These are phyloP conservation scores for Drosophila antonietae DNA, from an alignment of 2,888 invertebrate species.

Conservation along the genomic window DNA sequence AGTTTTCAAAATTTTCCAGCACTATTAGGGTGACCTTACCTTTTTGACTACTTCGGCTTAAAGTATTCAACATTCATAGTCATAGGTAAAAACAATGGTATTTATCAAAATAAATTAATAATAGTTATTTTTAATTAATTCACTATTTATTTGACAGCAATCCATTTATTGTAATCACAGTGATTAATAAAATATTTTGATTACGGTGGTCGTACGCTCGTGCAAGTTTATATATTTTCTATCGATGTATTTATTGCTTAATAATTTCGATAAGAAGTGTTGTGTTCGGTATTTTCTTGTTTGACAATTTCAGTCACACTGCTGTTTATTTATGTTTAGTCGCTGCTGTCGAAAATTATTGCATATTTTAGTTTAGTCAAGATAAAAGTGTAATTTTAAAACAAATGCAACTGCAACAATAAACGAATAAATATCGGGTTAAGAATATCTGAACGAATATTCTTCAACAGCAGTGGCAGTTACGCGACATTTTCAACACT, in stretches of 20 bases:
- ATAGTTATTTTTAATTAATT: neutral
- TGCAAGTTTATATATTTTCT: neutral
- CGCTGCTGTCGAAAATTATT: conserved; percentile 51
- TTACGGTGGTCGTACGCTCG: neutral
- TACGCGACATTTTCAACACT: conserved; percentile 15
- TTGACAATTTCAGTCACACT: conserved; percentile 37
- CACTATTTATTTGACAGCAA: too few relatives aligned
- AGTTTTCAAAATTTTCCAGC: conserved; percentile 9
- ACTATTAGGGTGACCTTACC: conserved; percentile 40
- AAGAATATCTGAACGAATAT: neutral
- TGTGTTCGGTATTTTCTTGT: conserved; percentile 11
- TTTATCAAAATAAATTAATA: neutral
- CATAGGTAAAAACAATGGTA: accelerated
- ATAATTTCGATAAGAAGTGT: neutral
- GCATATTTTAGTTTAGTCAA: conserved; percentile 38
- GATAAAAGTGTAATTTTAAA: conserved; percentile 31
- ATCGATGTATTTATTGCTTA: neutral
- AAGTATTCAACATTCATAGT: neutral
- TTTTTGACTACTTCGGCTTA: neutral
- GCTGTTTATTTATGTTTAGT: conserved; percentile 67
- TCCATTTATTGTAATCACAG: neutral
- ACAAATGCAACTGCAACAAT: conserved; percentile 2
- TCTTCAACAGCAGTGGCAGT: conserved; percentile 6
- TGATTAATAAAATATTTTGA: neutral
- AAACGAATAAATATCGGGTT: neutral